Conservation (phyloP, 2,888 invertebrate species). For the Mycalesis mineus region DNA sequence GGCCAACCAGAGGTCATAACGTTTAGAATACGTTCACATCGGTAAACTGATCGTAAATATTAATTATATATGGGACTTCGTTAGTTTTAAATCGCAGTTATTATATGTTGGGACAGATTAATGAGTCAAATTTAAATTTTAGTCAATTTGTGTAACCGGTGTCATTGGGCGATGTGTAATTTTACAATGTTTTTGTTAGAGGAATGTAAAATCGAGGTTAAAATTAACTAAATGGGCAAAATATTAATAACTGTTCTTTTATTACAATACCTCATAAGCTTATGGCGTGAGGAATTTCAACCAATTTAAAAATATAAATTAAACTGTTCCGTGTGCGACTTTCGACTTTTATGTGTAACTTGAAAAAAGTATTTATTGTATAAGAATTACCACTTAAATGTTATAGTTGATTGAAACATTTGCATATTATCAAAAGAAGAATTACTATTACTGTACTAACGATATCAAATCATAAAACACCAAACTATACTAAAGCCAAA, state of each 20-base stretch:
- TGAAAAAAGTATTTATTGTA: too few relatives aligned
- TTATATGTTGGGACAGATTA: neutral
- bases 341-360: too few relatives aligned
- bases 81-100: neutral
- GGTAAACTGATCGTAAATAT: neutral
- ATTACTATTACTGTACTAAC: too few relatives aligned
- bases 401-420: too few relatives aligned
- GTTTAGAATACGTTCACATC: neutral
- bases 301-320: too few relatives aligned
- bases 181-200: too few relatives aligned
- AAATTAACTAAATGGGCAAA: neutral
- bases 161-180: neutral
- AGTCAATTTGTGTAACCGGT: neutral
- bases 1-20: neutral
- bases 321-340: too few relatives aligned
- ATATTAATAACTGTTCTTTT: neutral
- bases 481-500: too few relatives aligned
- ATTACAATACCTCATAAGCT: neutral
- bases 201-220: slow-evolving; percentile 1
- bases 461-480: too few relatives aligned
- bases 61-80: neutral
- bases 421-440: too few relatives aligned
- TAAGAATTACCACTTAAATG: too few relatives aligned
- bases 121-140: neutral
- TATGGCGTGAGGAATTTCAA: neutral